Base-by-base conservation (phyloP, 2,888 invertebrate genomes). In the Caenorhabditis imperialis region DNA sequence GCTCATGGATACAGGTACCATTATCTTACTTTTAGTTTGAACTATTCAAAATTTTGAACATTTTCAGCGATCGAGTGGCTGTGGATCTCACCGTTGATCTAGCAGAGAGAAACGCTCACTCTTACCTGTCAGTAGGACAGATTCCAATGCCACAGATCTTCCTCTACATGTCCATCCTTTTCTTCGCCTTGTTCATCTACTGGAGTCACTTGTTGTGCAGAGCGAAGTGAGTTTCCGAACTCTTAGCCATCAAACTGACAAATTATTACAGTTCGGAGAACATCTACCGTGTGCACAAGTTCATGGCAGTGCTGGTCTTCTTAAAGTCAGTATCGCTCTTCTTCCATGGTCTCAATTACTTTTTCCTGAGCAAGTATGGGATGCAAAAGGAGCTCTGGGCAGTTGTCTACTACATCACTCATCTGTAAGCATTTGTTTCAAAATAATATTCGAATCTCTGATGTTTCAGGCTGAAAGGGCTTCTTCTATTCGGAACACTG, bases 311-410 rank as follows among this genome's bases (percentile, higher is more conserved):
- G 12, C 90, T 99, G 63, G 94, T 97, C 4, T 95, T 93, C 86
- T 90, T 97, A 20, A 98, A 98, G 89, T 72, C 82, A 1, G 20
- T 84, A 22, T 95, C 97, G 0, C 89, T 98, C 54, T 92, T 97
- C 72, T 97, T 98, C 90, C 98, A 98, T 89, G 95, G 95, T 27
- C 90, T 91, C 35, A 90, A 91, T 84, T 90, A 88, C 82, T 95
- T 97, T 88, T 97, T 94, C 88, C 96, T 99, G 87, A 93, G 95
- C 89, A 92, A 92, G 16, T 92, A 93, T 78, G 98, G 98, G 0
- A 94, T 94, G 82, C 96, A 97, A 88, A 93, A 96, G 4, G 95
- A 96, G 23, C 94, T 96, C 0, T 99, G 98, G 97, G 98, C 98
- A 0, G 94, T 98, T 82, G 90, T 99, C 1, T 99, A 93, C 89